These are phyloP conservation scores for Frieseomelitta varia DNA, from an alignment of 1,140 invertebrate species.

Conservation along the genomic window DNA sequence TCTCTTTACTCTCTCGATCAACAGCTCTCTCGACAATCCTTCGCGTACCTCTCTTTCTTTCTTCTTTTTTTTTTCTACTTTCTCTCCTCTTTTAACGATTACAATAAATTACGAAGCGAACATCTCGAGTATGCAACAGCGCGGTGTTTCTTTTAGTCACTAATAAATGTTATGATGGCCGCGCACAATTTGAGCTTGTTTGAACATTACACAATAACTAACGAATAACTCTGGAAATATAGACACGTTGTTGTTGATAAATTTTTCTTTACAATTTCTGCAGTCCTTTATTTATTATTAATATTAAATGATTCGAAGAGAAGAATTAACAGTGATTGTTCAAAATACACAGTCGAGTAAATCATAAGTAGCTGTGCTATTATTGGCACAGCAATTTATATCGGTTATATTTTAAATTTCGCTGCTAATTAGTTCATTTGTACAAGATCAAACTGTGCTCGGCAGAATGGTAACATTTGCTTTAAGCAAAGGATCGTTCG, in stretches of 20 bases:
- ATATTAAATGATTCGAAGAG: not conserved
- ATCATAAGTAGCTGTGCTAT: constrained; percentile 2
- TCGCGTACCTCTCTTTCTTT: not conserved
- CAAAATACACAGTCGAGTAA: no score
- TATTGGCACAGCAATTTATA: not conserved
- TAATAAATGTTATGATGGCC: constrained; percentile 55
- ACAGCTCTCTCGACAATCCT: constrained; percentile 34
- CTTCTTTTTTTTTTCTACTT: not conserved
- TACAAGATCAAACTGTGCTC: constrained; percentile 58
- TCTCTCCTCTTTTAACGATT: constrained; percentile 30
- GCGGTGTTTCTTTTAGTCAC: constrained; percentile 11
- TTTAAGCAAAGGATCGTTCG: constrained; percentile 55
- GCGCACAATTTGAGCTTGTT: constrained; percentile 47
- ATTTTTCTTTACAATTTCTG: not conserved
- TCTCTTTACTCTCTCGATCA: constrained; percentile 25
- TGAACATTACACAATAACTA: not conserved
- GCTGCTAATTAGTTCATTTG: not conserved
- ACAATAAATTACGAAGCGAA: constrained; percentile 55
- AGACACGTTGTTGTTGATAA: not conserved
- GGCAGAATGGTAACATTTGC: constrained; percentile 59
- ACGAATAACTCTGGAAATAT: not conserved
- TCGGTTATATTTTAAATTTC: not conserved
- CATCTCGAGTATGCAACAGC: constrained; percentile 50
- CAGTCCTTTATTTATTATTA: no score
- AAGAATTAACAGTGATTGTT: not conserved